Evolutionary conservation across 2,113 vertebrate species (phyloP), one percentile per base, ranked within the genome.

Genomic region (Amphiprion percula): DNA sequence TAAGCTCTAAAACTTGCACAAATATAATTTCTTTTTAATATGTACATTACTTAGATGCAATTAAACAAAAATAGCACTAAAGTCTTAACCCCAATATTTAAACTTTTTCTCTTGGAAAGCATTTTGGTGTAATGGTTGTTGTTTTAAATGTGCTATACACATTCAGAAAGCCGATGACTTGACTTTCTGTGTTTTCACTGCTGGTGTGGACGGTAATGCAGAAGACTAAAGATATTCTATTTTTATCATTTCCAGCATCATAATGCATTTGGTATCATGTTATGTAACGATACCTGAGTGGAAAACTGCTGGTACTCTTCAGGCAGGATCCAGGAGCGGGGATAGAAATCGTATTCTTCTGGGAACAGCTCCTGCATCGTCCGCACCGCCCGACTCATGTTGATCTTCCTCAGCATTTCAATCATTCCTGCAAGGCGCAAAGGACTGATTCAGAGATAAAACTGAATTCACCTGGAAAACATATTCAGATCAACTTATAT

Each of bases 261-360:
- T 2, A 9, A 44, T 15, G 41, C 41, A 15, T 77, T 47, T 14
- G 17, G 46, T 19, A 30, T 14, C 4, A 47, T 17, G 6, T 19
- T 44, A 44, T 12, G n/a, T 14, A 44, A 10, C 10, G 5, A 28
- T 92, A 99, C 98, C 97, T 99, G 96, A 63, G 94, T 77, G 23
- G 92, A 90, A 73, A 99, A 99, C 87, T 95, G 94, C 80, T 96
- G 95, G 82, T 95, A 95, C 70, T 99, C 98, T 5, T 99, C 97
- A 0, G 98, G 98, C 70, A 99, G 94, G 84, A 99, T 98, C 98
- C 98, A 99, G 0, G 98, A 99, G 0, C 96, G 97, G 19, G 98
- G 98, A 76, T 99, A 99, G 94, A 99, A 99, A 93, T 97, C 96
- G 55, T 99, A 99, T 23, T 99, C 98, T 0, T 96, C 95, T 0